Conservation (phyloP, 2,797 vertebrate genomes). For the Pseudomugil gertrudae region DNA sequence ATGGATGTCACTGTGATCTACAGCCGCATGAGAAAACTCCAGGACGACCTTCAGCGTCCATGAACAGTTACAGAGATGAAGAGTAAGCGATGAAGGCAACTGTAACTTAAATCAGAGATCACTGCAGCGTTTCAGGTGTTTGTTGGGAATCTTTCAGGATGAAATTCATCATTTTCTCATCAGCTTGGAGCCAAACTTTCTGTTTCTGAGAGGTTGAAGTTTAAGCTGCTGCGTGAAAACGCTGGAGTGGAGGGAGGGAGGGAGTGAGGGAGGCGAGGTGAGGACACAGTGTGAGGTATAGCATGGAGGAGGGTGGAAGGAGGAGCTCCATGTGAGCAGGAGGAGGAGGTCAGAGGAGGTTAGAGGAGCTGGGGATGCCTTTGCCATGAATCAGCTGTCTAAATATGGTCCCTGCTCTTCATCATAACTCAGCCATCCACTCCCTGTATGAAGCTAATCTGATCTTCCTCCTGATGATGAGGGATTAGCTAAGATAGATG, state of each 20-base stretch:
- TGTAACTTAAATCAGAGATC: no score
- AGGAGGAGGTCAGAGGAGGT: slow-evolving; percentile 52
- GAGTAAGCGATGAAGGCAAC: no score
- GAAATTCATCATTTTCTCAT: not conserved
- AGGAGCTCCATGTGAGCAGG: slow-evolving; percentile 51
- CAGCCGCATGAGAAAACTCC: no score
- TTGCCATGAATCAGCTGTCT: slow-evolving; percentile 80
- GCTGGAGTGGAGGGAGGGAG: not conserved
- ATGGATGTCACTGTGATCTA: no score
- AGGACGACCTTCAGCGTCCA: no score
- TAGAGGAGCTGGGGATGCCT: slow-evolving; percentile 69
- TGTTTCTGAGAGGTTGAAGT: not conserved
- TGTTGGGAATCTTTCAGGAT: no score
- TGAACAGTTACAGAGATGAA: no score
- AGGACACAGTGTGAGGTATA: no score
- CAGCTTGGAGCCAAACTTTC: not conserved
- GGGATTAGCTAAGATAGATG: not conserved
- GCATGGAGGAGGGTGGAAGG: slow-evolving; percentile 38
- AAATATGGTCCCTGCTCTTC: slow-evolving; percentile 69
- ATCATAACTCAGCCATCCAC: slow-evolving; percentile 61
- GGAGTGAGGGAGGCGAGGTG: not conserved
- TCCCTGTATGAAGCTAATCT: slow-evolving; percentile 29
- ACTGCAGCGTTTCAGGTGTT: no score
- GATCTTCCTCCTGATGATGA: not conserved
- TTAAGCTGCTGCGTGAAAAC: not conserved